Evolutionary conservation across 2,797 vertebrate species (phyloP).

Genomic region (Coilia nasus): DNA sequence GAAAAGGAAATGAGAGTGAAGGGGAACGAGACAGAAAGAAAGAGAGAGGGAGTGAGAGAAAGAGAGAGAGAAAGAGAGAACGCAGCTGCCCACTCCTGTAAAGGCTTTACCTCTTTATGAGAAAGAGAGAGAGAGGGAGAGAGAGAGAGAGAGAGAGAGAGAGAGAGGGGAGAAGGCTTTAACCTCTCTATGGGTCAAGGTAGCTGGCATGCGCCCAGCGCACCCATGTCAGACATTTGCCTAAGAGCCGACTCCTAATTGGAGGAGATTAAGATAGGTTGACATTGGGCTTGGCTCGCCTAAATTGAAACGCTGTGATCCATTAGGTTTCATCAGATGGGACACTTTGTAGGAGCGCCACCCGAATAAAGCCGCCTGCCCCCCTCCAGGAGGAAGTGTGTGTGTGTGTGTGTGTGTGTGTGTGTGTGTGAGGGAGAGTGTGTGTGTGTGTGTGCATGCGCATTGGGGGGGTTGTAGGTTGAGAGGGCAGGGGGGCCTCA

Average conservation of each 20-base stretch:
- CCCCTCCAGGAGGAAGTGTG: constrained; percentile 69
- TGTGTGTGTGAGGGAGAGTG: constrained; percentile 16
- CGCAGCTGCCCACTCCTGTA: constrained; percentile 46
- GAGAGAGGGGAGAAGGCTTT: constrained; percentile 53
- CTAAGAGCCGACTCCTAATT: constrained; percentile 74
- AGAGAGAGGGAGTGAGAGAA: constrained; percentile 36
- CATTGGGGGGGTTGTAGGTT: neutral
- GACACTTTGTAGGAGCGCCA: constrained; percentile 55
- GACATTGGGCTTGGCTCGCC: constrained; percentile 63
- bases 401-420: constrained; percentile 33
- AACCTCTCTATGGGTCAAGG: constrained; percentile 66
- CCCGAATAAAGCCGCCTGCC: constrained; percentile 51
- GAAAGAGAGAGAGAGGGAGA: constrained; percentile 38
- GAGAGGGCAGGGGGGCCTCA: constrained; percentile 35
- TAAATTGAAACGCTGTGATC: constrained; percentile 76
- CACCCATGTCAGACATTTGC: constrained; percentile 79
- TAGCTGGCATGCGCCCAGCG: constrained; percentile 65
- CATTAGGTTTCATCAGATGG: constrained; percentile 77
- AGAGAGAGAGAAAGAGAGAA: neutral
- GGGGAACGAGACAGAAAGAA: constrained; percentile 26
- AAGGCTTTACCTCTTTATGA: constrained; percentile 48
- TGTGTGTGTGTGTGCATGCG: constrained; percentile 24
- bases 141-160: constrained; percentile 10
- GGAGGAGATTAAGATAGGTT: constrained; percentile 78
- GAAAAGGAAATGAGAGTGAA: neutral